These are phyloP conservation scores for Desmodus rotundus DNA, from an alignment of 2,113 vertebrate species.

Conservation along the genomic window DNA sequence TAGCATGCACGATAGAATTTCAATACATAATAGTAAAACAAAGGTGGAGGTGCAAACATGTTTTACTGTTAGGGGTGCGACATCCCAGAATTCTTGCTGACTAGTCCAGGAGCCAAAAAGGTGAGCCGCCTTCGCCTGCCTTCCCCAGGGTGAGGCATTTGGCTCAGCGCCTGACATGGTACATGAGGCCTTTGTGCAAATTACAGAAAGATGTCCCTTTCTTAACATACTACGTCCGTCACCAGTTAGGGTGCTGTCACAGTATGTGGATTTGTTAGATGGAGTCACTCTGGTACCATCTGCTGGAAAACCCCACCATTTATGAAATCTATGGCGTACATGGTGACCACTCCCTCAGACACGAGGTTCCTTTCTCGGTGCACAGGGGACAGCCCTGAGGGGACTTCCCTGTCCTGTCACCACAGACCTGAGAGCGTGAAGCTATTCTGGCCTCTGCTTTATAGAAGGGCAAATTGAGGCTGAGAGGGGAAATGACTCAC, in stretches of 20 bases:
- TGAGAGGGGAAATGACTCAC: not conserved
- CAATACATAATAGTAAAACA: not conserved
- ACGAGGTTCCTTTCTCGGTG: not conserved
- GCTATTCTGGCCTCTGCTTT: not conserved
- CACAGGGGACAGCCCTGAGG: not conserved
- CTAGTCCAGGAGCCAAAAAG: not conserved
- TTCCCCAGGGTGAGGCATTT: not conserved
- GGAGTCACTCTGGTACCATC: not conserved
- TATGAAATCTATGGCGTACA: accelerated
- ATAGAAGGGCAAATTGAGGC: not conserved
- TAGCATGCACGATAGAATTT: not conserved
- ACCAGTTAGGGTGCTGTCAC: accelerated
- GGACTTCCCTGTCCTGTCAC: not conserved
- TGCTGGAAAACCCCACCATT: not conserved
- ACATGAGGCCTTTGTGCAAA: not conserved
- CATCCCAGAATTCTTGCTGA: not conserved
- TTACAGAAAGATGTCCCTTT: not conserved
- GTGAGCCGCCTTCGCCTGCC: not conserved
- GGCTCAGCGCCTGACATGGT: not conserved
- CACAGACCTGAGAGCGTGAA: not conserved
- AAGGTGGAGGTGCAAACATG: not conserved
- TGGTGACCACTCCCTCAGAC: not conserved
- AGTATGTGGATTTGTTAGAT: not conserved
- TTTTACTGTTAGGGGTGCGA: not conserved
- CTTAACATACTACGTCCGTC: accelerated